Conservation (phyloP, 2,797 vertebrate species). For the Echiichthys vipera region DNA sequence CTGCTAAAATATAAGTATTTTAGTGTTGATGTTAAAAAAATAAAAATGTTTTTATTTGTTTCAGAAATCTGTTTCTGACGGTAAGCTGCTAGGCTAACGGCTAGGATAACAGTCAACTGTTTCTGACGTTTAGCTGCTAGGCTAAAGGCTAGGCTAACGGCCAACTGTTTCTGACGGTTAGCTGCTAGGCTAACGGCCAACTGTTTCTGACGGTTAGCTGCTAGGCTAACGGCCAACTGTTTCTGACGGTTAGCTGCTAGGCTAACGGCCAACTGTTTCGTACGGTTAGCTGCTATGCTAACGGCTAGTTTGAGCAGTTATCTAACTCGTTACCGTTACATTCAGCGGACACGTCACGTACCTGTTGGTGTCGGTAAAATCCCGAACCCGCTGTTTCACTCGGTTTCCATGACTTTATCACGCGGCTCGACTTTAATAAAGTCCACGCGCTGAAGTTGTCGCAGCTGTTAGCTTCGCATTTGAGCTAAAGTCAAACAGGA, state of each 20-base stretch:
- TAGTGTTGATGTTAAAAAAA: no score
- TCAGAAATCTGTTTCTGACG: no score
- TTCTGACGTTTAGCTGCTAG: no score
- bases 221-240: no score
- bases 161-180: constrained; percentile 8
- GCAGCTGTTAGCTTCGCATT: constrained; percentile 53
- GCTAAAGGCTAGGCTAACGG: no score
- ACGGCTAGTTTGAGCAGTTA: no score
- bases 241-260: constrained; percentile 3
- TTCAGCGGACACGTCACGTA: constrained; percentile 42
- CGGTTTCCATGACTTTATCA: constrained; percentile 49
- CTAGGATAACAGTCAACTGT: no score
- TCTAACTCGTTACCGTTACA: constrained; percentile 27
- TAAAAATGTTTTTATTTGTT: no score
- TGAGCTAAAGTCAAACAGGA: constrained; percentile 40
- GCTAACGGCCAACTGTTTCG: constrained; percentile 40
- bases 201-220: not conserved
- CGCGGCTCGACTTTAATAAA: constrained; percentile 35
- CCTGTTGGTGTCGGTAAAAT: constrained; percentile 45
- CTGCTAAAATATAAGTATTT: no score
- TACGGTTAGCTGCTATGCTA: constrained; percentile 36
- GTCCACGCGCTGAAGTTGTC: constrained; percentile 71
- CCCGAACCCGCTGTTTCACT: constrained; percentile 38
- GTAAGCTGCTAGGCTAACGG: no score
- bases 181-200: no score